These are phyloP conservation scores for Epinephelus fuscoguttatus DNA, from an alignment of 2,113 vertebrate species.

Conservation along the genomic window DNA sequence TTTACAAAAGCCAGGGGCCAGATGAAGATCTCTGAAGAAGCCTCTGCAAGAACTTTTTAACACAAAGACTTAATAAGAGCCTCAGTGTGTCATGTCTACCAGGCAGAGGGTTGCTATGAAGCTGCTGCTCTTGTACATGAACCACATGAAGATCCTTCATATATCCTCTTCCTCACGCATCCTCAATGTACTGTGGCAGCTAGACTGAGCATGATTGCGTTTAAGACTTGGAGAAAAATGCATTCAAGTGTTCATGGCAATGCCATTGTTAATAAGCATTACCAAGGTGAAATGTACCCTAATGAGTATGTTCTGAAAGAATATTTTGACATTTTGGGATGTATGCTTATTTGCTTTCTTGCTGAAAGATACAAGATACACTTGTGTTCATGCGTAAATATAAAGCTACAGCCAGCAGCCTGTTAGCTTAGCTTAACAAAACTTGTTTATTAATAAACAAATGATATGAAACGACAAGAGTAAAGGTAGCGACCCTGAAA, in stretches of 20 bases:
- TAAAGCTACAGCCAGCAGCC: neutral
- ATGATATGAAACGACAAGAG: too few species aligned
- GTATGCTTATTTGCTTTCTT: neutral
- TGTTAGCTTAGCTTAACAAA: neutral
- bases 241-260: neutral
- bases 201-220: constrained; percentile 11
- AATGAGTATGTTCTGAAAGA: constrained; percentile 13
- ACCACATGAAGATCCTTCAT: constrained; percentile 58
- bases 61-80: constrained; percentile 51
- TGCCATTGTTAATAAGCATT: constrained; percentile 6
- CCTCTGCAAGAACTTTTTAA: constrained; percentile 36
- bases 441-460: too few species aligned
- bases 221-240: constrained; percentile 2
- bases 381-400: neutral
- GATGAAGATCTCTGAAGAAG: constrained; percentile 61
- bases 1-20: constrained; percentile 66
- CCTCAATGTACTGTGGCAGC: constrained; percentile 35
- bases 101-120: constrained; percentile 36
- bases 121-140: constrained; percentile 40
- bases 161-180: constrained; percentile 41
- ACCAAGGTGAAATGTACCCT: constrained; percentile 6
- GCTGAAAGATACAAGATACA: neutral
- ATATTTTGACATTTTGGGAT: neutral
- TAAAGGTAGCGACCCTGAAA: too few species aligned
- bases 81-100: constrained; percentile 54